These are phyloP conservation scores for Thamnophis elegans DNA, from an alignment of 2,797 vertebrate species.

Conservation along the genomic window DNA sequence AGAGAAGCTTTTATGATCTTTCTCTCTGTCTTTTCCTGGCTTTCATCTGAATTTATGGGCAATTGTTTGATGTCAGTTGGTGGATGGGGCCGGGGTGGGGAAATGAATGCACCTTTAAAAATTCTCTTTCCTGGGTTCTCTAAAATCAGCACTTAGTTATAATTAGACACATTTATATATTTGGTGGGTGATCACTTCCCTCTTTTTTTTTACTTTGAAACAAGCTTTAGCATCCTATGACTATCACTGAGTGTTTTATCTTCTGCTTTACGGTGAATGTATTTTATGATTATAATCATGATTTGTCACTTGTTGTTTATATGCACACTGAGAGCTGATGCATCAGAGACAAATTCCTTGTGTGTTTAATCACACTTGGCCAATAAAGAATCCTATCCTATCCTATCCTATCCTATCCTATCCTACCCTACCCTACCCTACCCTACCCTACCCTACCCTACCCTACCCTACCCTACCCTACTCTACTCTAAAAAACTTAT, in stretches of 20 bases:
- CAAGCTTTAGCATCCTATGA: background rate
- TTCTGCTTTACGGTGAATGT: background rate
- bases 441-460: too few species aligned
- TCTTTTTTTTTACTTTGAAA: slow-evolving; percentile 8
- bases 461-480: too few species aligned
- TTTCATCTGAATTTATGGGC: slow-evolving; percentile 25
- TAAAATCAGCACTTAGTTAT: background rate
- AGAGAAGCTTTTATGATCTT: background rate
- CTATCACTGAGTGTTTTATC: background rate
- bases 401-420: too few species aligned
- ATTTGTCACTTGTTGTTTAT: background rate
- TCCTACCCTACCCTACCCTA: too few species aligned
- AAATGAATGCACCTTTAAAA: background rate
- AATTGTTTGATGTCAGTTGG: background rate
- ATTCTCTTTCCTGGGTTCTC: background rate
- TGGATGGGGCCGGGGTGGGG: too few species aligned
- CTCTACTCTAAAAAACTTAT: background rate
- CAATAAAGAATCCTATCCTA: too few species aligned
- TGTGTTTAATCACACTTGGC: too few species aligned
- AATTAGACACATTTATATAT: background rate
- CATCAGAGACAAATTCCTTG: too few species aligned
- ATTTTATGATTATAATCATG: background rate
- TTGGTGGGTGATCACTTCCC: background rate
- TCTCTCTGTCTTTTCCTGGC: background rate
- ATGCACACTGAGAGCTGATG: background rate